phyloP scores from a whole-genome alignment of 92 coral and sea anemone genomes.

The Plumapathes pennacea region DNA sequence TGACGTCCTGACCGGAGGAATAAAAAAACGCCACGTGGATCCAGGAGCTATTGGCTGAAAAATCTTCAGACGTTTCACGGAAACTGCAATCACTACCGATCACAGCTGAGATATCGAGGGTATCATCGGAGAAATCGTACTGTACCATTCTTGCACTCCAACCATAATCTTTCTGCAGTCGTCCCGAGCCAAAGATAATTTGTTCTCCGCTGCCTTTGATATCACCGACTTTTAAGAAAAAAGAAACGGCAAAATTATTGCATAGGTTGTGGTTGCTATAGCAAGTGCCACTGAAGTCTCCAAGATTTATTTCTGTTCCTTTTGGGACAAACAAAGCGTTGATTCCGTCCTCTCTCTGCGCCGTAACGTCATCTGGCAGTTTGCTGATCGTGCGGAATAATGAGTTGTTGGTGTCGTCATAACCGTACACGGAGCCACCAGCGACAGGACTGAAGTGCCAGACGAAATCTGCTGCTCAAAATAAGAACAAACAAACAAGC shows the following conservation, averaged over 20 bases:
- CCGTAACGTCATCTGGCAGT: neutral
- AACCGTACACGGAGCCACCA: conserved; percentile 1
- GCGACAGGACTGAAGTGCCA: conserved; percentile 9
- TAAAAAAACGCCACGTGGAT: no score
- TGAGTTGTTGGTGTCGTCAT: neutral
- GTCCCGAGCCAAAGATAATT: no score
- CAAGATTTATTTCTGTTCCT: conserved; percentile 3
- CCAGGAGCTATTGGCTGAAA: no score
- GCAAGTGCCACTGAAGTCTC: conserved; percentile 8
- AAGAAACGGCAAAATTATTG: conserved; percentile 3
- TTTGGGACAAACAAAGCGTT: conserved; percentile 12
- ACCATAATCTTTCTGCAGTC: no score
- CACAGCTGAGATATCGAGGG: no score
- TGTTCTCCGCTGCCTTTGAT: no score
- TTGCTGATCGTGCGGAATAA: neutral
- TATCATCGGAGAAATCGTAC: no score
- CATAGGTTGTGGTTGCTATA: conserved; percentile 3
- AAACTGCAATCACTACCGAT: no score
- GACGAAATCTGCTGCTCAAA: conserved; percentile 2
- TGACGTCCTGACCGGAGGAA: no score
- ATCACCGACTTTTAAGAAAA: conserved; percentile 2
- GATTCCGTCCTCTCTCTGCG: conserved; percentile 1
- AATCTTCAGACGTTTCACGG: no score
- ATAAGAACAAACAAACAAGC: no score
- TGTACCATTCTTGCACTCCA: no score